Base-by-base conservation (phyloP, 2,113 vertebrate species). In the Diphyllodes magnificus region DNA sequence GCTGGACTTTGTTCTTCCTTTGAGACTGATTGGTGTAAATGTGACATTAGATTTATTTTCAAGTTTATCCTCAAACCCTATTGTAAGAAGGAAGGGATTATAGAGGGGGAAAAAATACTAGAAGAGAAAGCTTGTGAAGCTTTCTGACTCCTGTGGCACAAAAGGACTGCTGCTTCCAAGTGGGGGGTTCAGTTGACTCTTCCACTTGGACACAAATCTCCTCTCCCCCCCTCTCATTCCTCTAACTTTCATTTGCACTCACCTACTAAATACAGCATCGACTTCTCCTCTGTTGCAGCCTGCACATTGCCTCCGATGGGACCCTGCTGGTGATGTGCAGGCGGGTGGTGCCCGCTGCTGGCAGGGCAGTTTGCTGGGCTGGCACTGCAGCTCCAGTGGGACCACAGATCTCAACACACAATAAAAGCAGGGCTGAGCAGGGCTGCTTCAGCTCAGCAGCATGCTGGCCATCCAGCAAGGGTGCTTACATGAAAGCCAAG, bases 31-130 rank as follows among this genome's bases (percentile, higher is more conserved):
- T 94, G 82, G 64, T 92, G 17, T 69, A 56, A 93, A 85, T 71
- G 49, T 82, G 92, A 79, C 2, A 11, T 51, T 45, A 82, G 37
- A 92, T 94, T 97, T 95, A 89, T 87, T 96, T 94, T 96, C 78
- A 92, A 93, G 72, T 94, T 97, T 94, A 96, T 33, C 80, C 70
- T 92, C 79, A 86, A 95, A 96, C 53, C 83, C 85, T 96, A 63
- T 96, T 97, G 51, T 61, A 96, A 93, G 40, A 81, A 84, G 72
- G 82, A 95, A 83, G 66, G 13, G 10, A 66, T 94, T 96, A 72
- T 76, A 95, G 94, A 96, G 66, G 80, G 91, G 25, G 86, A n/a
- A 76, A 50, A 94, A 97, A 80, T 87, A 53, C 75, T 75, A n/a
- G 79, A 93, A 93, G 68, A 93, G 68, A 90, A 54, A 44, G 13